Percentiles rank a stretch among this genome's conserved stretches.
Evolutionary conservation across 1,140 invertebrate genomes (phyloP).

Genomic region (Formica exsecta): DNA sequence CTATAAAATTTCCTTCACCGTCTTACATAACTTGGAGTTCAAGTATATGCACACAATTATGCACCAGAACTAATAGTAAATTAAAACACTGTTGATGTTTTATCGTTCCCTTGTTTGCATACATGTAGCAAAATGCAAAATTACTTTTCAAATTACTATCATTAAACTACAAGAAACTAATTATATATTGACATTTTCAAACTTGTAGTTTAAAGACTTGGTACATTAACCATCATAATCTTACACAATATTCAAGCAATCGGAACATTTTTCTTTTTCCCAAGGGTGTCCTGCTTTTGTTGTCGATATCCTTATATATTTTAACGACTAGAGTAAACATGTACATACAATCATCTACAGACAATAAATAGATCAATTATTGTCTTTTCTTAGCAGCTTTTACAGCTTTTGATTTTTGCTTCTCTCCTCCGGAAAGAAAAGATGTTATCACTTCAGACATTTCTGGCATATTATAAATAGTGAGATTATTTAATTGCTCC

Average conservation of each 20-base stretch:
- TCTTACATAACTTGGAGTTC: conserved; percentile 9
- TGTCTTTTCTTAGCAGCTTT: conserved; percentile 90
- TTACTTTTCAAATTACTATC: background rate
- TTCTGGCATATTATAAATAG: conserved; percentile 95
- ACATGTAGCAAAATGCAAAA: conserved; percentile 1
- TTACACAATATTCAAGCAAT: background rate
- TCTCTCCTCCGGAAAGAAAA: conserved; percentile 90
- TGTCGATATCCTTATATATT: conserved; percentile 25
- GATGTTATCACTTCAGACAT: conserved; percentile 96
- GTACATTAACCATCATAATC: background rate
- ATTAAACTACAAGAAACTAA: background rate
- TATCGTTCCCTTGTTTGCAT: background rate
- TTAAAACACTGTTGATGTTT: background rate
- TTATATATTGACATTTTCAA: conserved; percentile 10
- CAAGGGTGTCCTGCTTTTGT: background rate
- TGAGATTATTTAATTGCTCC: conserved; percentile 94
- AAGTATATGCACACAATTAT: background rate
- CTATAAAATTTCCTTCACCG: background rate
- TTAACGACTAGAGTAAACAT: conserved; percentile 70
- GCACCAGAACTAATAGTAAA: background rate
- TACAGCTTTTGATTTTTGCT: conserved; percentile 88
- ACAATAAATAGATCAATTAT: conserved; percentile 51
- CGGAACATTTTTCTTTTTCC: background rate
- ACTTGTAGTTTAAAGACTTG: background rate
- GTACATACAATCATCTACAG: conserved; percentile 36